A percentile compares a stretch with the other conserved stretches of the same genome.
These are phyloP conservation scores for Lydus trimaculatus DNA, from an alignment of 2,888 invertebrate species.

Conservation along the genomic window DNA sequence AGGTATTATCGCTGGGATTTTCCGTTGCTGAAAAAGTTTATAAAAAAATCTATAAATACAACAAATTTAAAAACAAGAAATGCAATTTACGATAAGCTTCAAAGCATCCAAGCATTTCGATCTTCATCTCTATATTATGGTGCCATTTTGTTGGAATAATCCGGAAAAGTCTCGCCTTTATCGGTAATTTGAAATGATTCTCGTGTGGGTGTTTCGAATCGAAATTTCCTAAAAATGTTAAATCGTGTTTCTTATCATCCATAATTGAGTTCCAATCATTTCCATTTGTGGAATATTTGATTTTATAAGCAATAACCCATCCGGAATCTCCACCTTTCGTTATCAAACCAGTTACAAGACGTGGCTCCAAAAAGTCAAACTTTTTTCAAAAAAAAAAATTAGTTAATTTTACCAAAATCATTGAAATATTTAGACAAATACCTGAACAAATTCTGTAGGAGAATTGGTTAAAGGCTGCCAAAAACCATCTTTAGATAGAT, in stretches of 20 bases:
- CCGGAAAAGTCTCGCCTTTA: slow-evolving; percentile 75
- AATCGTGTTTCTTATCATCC: slow-evolving; percentile 62
- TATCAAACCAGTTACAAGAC: slow-evolving; percentile 79
- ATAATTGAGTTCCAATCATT: slow-evolving; percentile 75
- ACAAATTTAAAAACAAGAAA: neutral
- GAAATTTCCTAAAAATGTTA: slow-evolving; percentile 76
- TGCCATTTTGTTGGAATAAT: slow-evolving; percentile 78
- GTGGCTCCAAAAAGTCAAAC: slow-evolving; percentile 79
- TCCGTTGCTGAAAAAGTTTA: neutral
- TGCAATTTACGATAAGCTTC: slow-evolving; percentile 71
- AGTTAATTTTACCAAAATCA: slow-evolving; percentile 10
- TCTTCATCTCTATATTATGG: slow-evolving; percentile 73
- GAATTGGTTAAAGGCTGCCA: slow-evolving; percentile 76
- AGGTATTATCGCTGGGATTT: neutral
- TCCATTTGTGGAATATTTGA: slow-evolving; percentile 77
- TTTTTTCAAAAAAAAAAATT: slow-evolving; percentile 49
- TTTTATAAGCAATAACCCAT: slow-evolving; percentile 78
- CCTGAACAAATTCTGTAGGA: slow-evolving; percentile 74
- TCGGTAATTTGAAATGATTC: slow-evolving; percentile 75
- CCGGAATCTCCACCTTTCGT: slow-evolving; percentile 75
- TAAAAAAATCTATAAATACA: too few species aligned
- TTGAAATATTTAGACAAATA: slow-evolving; percentile 46
- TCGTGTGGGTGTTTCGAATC: slow-evolving; percentile 68
- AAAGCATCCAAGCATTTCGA: slow-evolving; percentile 83
- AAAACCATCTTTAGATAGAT: slow-evolving; percentile 62